Percentiles rank a stretch among this genome's conserved stretches.
Evolutionary conservation across 1,140 invertebrate genomes (phyloP).

Genomic region (Drosophila grimshawi): DNA sequence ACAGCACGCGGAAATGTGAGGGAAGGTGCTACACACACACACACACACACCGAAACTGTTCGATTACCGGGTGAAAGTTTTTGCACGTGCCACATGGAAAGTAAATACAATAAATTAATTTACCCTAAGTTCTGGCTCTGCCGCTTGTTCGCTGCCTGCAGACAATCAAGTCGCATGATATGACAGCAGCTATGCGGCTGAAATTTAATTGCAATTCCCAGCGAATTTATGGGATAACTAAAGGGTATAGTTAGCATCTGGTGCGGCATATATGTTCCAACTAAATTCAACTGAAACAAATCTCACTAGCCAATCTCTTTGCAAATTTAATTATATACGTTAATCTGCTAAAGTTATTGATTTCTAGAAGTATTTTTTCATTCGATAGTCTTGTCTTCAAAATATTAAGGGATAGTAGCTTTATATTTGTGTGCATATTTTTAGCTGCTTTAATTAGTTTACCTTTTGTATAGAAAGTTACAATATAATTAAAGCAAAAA

Average conservation of each 20-base stretch:
- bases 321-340: neutral
- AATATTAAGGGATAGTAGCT: neutral
- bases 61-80: slow-evolving; percentile 55
- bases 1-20: slow-evolving; percentile 27
- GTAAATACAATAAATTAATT: slow-evolving; percentile 56
- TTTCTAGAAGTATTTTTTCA: neutral
- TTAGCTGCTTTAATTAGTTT: neutral
- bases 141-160: neutral
- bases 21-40: neutral
- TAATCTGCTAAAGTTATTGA: neutral
- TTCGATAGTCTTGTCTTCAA: neutral
- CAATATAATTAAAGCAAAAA: slow-evolving; percentile 14
- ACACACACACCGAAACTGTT: slow-evolving; percentile 19
- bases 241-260: neutral
- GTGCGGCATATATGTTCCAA: neutral
- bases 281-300: neutral
- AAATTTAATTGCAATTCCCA: slow-evolving; percentile 33
- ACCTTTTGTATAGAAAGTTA: neutral
- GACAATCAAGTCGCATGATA: slow-evolving; percentile 29
- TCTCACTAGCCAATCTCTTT: neutral
- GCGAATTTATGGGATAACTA: slow-evolving; percentile 6
- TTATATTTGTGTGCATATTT: neutral
- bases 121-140: slow-evolving; percentile 30
- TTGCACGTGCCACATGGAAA: slow-evolving; percentile 44
- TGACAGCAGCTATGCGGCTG: slow-evolving; percentile 8